Evolutionary conservation across 2,113 vertebrate genomes (phyloP).

Genomic region (Leptobrachium ailaonicum): DNA sequence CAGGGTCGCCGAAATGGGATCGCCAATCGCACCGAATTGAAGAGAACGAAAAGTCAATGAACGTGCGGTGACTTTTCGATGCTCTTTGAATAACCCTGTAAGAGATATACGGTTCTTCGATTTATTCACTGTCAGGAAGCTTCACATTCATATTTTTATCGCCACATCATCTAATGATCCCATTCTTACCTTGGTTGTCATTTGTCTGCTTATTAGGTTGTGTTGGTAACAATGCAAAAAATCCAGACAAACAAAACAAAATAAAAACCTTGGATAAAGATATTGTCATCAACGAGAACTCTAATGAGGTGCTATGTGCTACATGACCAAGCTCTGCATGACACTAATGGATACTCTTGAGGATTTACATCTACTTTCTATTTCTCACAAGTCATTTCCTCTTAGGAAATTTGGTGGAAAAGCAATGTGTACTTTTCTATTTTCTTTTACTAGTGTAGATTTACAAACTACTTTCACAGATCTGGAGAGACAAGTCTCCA

Average conservation of each 20-base stretch:
- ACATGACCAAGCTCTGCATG: slow-evolving; percentile 6
- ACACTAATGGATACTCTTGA: background rate
- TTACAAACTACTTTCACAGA: too few relatives aligned
- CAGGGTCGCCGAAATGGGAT: too few relatives aligned
- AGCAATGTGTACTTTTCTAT: too few relatives aligned
- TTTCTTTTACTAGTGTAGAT: too few relatives aligned
- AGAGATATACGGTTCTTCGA: slow-evolving; percentile 12
- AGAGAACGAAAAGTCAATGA: too few relatives aligned
- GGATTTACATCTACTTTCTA: background rate
- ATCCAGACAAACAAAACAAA: slow-evolving; percentile 3
- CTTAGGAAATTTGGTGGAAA: too few relatives aligned
- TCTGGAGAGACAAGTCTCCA: too few relatives aligned
- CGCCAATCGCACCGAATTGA: too few relatives aligned
- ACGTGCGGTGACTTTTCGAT: too few relatives aligned
- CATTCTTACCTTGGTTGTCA: background rate
- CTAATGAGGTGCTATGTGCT: slow-evolving; percentile 7
- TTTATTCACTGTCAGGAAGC: slow-evolving; percentile 16
- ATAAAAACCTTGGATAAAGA: slow-evolving; percentile 5
- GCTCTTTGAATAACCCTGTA: background rate
- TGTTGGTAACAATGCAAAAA: background rate
- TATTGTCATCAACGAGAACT: slow-evolving; percentile 12
- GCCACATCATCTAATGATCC: background rate
- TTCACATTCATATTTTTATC: background rate
- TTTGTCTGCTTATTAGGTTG: background rate
- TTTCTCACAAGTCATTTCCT: too few relatives aligned